Percentiles rank a stretch among this genome's conserved stretches.
Conservation (phyloP, 2,797 vertebrate genomes). For the Distichodus sexfasciatus region DNA sequence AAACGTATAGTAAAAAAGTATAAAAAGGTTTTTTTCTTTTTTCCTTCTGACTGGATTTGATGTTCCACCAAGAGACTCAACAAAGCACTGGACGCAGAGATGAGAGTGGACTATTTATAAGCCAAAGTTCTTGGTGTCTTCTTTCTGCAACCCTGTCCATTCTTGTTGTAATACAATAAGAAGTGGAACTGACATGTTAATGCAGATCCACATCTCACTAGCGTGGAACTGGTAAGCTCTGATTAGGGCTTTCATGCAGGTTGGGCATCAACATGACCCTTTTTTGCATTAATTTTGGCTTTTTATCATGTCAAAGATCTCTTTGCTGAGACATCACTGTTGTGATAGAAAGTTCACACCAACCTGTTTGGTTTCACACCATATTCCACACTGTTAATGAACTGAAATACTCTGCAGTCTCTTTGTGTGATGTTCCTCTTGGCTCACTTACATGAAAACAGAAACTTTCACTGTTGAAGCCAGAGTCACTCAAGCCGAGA, state of each 20-base stretch:
- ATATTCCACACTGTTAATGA: not conserved
- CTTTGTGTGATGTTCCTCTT: not conserved
- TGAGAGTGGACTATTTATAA: slow-evolving; percentile 35
- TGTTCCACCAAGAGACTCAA: not conserved
- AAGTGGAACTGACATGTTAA: slow-evolving; percentile 13
- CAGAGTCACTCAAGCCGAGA: too few species aligned
- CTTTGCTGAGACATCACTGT: not conserved
- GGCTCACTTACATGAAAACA: not conserved
- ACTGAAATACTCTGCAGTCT: not conserved
- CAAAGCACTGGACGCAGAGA: not conserved
- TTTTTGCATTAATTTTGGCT: too few species aligned
- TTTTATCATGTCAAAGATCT: not conserved
- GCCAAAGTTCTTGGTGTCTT: not conserved
- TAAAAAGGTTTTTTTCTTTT: too few species aligned
- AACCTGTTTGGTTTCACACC: not conserved
- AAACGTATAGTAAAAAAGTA: not conserved
- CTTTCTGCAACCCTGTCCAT: not conserved
- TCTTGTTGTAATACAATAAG: slow-evolving; percentile 24
- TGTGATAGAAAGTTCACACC: not conserved
- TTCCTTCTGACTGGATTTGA: not conserved
- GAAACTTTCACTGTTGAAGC: not conserved
- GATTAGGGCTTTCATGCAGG: slow-evolving; percentile 8
- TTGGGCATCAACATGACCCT: slow-evolving; percentile 1
- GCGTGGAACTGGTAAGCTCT: slow-evolving; percentile 1
- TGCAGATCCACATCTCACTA: not conserved